Evolutionary conservation across 2,797 vertebrate species (phyloP).

Genomic region (Huso huso): DNA sequence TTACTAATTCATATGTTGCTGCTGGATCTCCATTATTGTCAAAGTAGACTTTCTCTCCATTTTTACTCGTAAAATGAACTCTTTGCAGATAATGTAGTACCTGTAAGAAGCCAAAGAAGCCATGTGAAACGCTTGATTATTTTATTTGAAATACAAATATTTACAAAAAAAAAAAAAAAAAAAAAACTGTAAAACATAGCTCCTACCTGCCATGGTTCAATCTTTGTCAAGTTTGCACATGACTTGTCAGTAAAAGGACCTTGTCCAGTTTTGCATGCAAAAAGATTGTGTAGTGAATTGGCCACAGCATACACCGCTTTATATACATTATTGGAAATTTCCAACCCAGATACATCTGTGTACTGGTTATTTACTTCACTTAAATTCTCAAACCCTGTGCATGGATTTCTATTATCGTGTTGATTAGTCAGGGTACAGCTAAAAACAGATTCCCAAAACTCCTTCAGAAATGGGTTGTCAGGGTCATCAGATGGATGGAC

Average conservation of each 20-base stretch:
- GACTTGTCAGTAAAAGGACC: conserved; percentile 4
- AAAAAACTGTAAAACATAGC: not conserved
- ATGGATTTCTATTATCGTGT: conserved; percentile 21
- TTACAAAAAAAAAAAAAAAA: no score
- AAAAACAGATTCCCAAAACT: conserved; percentile 61
- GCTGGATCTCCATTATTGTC: not conserved
- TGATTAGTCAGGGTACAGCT: conserved; percentile 42
- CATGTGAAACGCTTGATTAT: not conserved
- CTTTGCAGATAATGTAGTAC: not conserved
- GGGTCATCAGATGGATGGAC: conserved; percentile 46
- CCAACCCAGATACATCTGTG: conserved; percentile 57
- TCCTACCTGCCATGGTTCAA: conserved; percentile 15
- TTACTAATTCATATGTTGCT: no score
- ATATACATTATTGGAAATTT: conserved; percentile 62
- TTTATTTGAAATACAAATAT: not conserved
- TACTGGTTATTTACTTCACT: conserved; percentile 42
- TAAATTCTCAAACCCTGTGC: conserved; percentile 54
- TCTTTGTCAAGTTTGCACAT: conserved; percentile 6
- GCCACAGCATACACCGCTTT: conserved; percentile 58
- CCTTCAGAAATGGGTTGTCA: conserved; percentile 40
- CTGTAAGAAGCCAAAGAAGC: not conserved
- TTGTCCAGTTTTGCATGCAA: conserved; percentile 35
- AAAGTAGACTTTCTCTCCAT: not conserved
- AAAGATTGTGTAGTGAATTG: conserved; percentile 43
- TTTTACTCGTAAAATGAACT: not conserved